Evolutionary conservation across 2,797 vertebrate species (phyloP).

Genomic region (Potorous gilbertii): DNA sequence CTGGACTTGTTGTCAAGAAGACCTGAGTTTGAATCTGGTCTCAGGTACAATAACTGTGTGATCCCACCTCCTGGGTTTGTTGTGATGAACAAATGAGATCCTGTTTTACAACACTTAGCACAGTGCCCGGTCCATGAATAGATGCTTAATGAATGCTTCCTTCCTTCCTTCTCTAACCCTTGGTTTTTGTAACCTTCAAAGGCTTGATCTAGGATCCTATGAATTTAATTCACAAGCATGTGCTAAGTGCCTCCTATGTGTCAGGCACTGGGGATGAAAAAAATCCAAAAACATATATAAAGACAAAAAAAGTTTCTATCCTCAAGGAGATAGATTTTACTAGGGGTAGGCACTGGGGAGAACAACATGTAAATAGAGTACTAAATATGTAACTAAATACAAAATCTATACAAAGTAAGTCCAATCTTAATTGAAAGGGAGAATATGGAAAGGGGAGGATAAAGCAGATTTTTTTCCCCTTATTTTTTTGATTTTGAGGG

Average conservation of each 20-base stretch:
- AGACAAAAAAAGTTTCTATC: not conserved
- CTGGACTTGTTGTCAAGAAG: not conserved
- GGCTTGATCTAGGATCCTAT: not conserved
- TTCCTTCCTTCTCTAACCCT: not conserved
- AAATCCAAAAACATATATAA: not conserved
- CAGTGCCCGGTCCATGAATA: not conserved
- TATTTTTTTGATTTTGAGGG: conserved; percentile 29
- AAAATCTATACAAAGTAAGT: not conserved
- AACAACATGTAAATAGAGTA: not conserved
- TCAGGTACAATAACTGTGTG: not conserved
- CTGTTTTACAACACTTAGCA: not conserved
- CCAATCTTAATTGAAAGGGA: conserved; percentile 51
- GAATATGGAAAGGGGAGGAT: conserved; percentile 24
- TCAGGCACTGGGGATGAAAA: not conserved
- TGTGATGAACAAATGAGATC: not conserved
- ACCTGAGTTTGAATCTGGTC: not conserved
- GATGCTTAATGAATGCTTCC: not conserved
- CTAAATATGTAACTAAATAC: not conserved
- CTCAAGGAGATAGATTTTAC: not conserved
- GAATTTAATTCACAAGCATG: not conserved
- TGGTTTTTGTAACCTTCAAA: not conserved
- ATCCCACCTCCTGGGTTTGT: not conserved
- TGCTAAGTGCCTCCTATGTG: not conserved
- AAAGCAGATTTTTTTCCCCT: conserved; percentile 29
- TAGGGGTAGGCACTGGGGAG: not conserved